phyloP scores from a whole-genome alignment of 1,140 invertebrate species.

The Bombus waltoni region DNA sequence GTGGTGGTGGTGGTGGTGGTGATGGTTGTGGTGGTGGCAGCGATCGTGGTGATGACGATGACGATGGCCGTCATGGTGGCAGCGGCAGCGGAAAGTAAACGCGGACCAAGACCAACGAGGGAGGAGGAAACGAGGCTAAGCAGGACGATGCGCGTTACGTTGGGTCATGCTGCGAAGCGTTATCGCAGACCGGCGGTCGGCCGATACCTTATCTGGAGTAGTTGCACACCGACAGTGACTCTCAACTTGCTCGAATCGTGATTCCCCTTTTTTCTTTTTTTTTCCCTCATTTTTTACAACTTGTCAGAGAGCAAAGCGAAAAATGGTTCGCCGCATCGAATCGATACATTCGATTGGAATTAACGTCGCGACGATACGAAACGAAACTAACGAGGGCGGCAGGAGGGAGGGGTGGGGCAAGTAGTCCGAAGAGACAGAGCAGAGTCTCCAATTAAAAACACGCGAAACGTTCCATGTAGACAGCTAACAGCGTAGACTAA shows the following conservation, averaged over 20 bases:
- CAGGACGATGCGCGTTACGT: slow-evolving; percentile 68
- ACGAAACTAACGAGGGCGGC: no score
- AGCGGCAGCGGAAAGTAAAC: neutral
- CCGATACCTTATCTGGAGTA: slow-evolving; percentile 82
- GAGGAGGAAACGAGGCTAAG: slow-evolving; percentile 38
- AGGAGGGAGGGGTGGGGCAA: no score
- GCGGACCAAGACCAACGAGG: slow-evolving; percentile 2
- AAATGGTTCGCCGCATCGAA: no score
- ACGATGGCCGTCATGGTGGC: no score
- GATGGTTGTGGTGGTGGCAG: no score
- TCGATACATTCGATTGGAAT: no score
- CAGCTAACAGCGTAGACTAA: no score
- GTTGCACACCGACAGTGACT: slow-evolving; percentile 76
- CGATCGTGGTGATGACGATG: no score
- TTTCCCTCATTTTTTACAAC: no score
- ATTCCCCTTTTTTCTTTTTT: neutral
- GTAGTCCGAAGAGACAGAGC: neutral
- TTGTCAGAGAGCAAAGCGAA: no score
- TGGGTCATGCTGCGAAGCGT: slow-evolving; percentile 73
- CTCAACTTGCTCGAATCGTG: slow-evolving; percentile 62
- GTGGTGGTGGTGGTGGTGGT: neutral
- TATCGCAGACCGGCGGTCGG: slow-evolving; percentile 71
- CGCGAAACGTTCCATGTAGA: neutral
- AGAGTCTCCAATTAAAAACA: neutral
- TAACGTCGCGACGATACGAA: no score